Percentiles rank a stretch among this genome's conserved stretches.
These are phyloP conservation scores for Drosophila miranda DNA, from an alignment of 1,140 invertebrate species.

Conservation along the genomic window DNA sequence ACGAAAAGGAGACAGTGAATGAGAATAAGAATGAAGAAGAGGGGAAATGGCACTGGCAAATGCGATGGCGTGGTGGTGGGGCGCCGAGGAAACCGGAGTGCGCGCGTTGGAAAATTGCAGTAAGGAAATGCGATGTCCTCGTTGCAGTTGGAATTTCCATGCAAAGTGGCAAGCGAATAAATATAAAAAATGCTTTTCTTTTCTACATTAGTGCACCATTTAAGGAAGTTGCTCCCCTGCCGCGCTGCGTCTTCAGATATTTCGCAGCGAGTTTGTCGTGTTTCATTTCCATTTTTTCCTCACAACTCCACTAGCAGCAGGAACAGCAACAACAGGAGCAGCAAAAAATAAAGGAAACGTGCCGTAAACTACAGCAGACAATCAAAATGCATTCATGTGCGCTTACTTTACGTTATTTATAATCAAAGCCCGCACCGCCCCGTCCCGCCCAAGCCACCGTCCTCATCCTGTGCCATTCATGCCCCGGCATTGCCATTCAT, in stretches of 20 bases:
- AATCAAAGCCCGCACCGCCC: conserved; percentile 49
- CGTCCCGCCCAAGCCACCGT: neutral
- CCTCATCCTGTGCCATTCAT: conserved; percentile 24
- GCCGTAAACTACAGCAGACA: conserved; percentile 75
- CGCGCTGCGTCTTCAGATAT: conserved; percentile 16
- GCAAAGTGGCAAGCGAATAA: conserved; percentile 71
- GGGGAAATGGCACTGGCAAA: neutral
- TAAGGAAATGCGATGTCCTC: conserved; percentile 74
- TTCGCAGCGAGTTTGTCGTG: conserved; percentile 44
- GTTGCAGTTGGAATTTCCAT: conserved; percentile 61
- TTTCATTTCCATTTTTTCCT: conserved; percentile 49
- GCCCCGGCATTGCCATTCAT: conserved; percentile 41
- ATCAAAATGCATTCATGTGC: conserved; percentile 80
- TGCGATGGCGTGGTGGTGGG: neutral
- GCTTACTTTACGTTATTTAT: conserved; percentile 76
- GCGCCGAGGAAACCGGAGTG: conserved; percentile 40
- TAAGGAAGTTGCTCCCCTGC: conserved; percentile 60
- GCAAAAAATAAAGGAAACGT: conserved; percentile 59
- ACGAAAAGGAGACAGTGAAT: conserved; percentile 2
- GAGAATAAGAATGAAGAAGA: conserved; percentile 16
- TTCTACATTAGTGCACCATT: conserved; percentile 73
- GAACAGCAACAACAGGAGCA: neutral
- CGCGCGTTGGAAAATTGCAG: conserved; percentile 71
- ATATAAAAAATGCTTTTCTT: conserved; percentile 69
- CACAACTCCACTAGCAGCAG: conserved; percentile 27